These are phyloP conservation scores for Stenodera caucasica DNA, from an alignment of 2,888 invertebrate species.

Conservation along the genomic window DNA sequence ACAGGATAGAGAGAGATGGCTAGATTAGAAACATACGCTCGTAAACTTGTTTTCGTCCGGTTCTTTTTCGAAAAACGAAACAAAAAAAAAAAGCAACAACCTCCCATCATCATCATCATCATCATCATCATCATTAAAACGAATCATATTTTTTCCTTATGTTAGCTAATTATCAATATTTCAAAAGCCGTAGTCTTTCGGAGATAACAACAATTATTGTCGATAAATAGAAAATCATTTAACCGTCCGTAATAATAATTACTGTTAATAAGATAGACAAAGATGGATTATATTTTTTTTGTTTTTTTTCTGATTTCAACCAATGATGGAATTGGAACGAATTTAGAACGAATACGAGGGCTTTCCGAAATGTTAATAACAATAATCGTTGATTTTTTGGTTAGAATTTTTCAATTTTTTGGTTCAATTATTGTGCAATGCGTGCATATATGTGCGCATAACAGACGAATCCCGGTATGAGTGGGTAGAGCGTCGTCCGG, in stretches of 20 bases:
- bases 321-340: background rate
- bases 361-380: background rate
- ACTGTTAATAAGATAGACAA: background rate
- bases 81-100: background rate
- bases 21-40: slow-evolving; percentile 18
- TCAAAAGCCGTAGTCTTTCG: background rate
- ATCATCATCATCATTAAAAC: slow-evolving; percentile 20
- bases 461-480: slow-evolving; percentile 31
- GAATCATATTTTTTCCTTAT: slow-evolving; percentile 21
- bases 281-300: too few species aligned
- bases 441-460: slow-evolving; percentile 30
- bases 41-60: slow-evolving; percentile 40
- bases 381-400: background rate
- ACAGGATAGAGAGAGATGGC: slow-evolving; percentile 37
- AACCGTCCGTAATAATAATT: background rate
- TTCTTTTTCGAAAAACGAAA: slow-evolving; percentile 27
- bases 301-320: background rate
- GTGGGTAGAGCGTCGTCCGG: slow-evolving; percentile 19
- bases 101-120: background rate
- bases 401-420: background rate
- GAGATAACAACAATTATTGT: background rate
- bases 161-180: background rate
- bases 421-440: slow-evolving; percentile 4
- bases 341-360: background rate
- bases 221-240: background rate